phyloP scores from a whole-genome alignment of 2,113 vertebrate genomes.

The Austrofundulus limnaeus region DNA sequence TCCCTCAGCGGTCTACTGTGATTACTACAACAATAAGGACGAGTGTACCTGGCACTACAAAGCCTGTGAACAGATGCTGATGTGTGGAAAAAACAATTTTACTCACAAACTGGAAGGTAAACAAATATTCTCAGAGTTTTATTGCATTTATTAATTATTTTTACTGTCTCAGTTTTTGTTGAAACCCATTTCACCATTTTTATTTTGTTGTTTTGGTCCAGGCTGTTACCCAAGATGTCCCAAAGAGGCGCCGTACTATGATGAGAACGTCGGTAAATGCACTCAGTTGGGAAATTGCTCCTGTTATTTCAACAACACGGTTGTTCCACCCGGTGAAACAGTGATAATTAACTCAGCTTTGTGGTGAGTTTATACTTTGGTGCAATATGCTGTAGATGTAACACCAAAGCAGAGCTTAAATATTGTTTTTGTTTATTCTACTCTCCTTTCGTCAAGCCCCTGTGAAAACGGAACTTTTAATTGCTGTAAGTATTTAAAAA shows the following conservation, averaged over 20 bases:
- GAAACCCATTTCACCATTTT: fast-evolving
- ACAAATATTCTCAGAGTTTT: background rate
- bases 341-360: conserved; percentile 13
- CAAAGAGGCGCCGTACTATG: conserved; percentile 76
- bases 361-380: conserved; percentile 64
- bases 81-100: conserved; percentile 77
- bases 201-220: conserved; percentile 44
- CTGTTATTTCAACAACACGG: conserved; percentile 77
- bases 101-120: conserved; percentile 84
- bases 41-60: conserved; percentile 85
- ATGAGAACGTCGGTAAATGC: conserved; percentile 82
- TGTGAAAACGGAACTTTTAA: conserved; percentile 59
- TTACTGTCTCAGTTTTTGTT: too few relatives aligned
- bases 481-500: conserved; percentile 74
- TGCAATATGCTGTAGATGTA: background rate
- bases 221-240: conserved; percentile 88
- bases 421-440: background rate
- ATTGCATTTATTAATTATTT: too few relatives aligned
- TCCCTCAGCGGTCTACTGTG: conserved; percentile 83
- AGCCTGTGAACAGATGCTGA: conserved; percentile 80
- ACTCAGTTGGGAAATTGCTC: conserved; percentile 77
- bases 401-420: background rate
- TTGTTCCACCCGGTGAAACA: conserved; percentile 60
- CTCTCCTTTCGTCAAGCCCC: conserved; percentile 30
- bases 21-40: conserved; percentile 83